Conservation (phyloP, 2,797 vertebrate species). For the Chrosomus eos region DNA sequence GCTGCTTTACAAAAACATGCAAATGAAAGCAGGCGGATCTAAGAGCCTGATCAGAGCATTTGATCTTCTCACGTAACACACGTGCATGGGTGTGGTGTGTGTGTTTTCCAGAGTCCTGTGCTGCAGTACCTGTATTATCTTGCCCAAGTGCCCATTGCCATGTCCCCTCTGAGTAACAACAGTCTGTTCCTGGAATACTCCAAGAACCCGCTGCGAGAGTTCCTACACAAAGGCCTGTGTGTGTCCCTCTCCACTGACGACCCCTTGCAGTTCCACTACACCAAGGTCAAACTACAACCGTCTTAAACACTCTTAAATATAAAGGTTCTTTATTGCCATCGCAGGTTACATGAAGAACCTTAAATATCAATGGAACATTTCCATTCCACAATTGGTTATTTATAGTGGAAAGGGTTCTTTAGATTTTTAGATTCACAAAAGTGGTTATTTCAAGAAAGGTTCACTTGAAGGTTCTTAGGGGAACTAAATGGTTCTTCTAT, state of each 20-base stretch:
- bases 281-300: slow-evolving; percentile 83
- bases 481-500: background rate
- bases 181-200: slow-evolving; percentile 96
- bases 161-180: slow-evolving; percentile 99
- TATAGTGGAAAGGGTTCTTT: background rate
- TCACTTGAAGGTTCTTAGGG: background rate
- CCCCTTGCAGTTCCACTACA: slow-evolving; percentile 98
- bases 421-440: background rate
- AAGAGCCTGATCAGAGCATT: background rate
- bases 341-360: background rate
- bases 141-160: slow-evolving; percentile 95
- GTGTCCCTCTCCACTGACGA: slow-evolving; percentile 96
- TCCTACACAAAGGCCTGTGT: slow-evolving; percentile 93
- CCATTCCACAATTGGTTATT: background rate
- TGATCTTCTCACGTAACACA: background rate
- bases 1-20: background rate
- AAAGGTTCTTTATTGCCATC: background rate
- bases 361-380: background rate
- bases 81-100: slow-evolving; percentile 36
- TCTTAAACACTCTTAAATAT: background rate
- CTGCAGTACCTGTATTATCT: slow-evolving; percentile 97
- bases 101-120: slow-evolving; percentile 88
- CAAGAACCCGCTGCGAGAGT: slow-evolving; percentile 93
- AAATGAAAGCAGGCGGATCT: background rate
- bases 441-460: background rate